These are phyloP conservation scores for Drosophila paramelanica DNA, from an alignment of 2,888 invertebrate genomes.

Conservation along the genomic window DNA sequence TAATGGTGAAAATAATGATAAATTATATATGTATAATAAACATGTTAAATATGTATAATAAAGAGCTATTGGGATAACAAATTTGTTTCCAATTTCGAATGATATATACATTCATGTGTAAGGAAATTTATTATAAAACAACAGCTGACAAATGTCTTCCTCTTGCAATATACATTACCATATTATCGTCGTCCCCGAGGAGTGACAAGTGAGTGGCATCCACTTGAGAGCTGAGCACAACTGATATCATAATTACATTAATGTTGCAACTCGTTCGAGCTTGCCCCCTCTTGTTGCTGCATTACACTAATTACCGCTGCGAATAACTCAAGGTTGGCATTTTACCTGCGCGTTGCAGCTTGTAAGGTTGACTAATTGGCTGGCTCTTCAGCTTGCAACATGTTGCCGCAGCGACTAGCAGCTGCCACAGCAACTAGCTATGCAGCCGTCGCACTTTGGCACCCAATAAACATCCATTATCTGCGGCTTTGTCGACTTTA, in stretches of 20 bases:
- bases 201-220: not conserved
- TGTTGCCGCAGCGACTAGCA: conserved; percentile 39
- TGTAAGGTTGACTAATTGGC: conserved; percentile 63
- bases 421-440: conserved; percentile 23
- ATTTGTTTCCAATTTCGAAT: too few relatives aligned
- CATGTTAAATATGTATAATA: too few relatives aligned
- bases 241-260: conserved; percentile 48
- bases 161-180: not conserved
- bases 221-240: conserved; percentile 8
- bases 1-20: too few relatives aligned
- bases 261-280: conserved; percentile 28
- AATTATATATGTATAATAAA: too few relatives aligned
- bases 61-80: too few relatives aligned
- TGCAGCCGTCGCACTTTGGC: conserved; percentile 51
- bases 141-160: conserved; percentile 20
- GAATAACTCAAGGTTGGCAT: conserved; percentile 39
- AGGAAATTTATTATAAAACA: not conserved
- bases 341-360: conserved; percentile 59
- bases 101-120: too few relatives aligned
- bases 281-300: conserved; percentile 10
- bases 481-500: conserved; percentile 46
- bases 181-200: conserved; percentile 4
- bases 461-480: conserved; percentile 70
- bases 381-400: conserved; percentile 44
- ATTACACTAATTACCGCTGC: conserved; percentile 54